Percentiles rank a stretch among this genome's conserved stretches.
phyloP scores from a whole-genome alignment of 2,888 invertebrate species.

The Zaprionus obscuricornis region DNA sequence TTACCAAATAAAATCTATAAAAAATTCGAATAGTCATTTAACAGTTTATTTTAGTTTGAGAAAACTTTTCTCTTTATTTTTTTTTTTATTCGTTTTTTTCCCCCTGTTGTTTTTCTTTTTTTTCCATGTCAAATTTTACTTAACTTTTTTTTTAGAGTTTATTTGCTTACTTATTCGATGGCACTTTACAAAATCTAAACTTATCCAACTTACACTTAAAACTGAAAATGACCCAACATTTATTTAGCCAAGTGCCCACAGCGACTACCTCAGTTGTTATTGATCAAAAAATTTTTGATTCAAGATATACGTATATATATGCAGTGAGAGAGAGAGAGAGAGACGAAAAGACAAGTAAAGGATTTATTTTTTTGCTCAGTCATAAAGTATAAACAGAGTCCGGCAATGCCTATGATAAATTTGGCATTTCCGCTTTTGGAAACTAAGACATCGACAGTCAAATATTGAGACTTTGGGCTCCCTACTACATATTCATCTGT shows the following conservation, averaged over 20 bases:
- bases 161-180: constrained; percentile 29
- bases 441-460: constrained; percentile 75
- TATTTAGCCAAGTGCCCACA: constrained; percentile 39
- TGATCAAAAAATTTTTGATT: constrained; percentile 62
- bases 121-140: too few relatives aligned
- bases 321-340: too few relatives aligned
- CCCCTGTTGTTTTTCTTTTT: too few relatives aligned
- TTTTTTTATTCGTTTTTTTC: too few relatives aligned
- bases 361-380: constrained; percentile 57
- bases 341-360: too few relatives aligned
- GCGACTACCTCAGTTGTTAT: constrained; percentile 47
- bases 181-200: constrained; percentile 31
- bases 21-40: too few relatives aligned
- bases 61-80: too few relatives aligned
- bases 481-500: constrained; percentile 10
- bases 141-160: too few relatives aligned
- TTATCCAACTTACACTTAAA: constrained; percentile 22
- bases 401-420: constrained; percentile 60
- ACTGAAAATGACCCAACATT: constrained; percentile 64
- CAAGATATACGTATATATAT: too few relatives aligned
- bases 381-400: constrained; percentile 56
- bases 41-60: too few relatives aligned
- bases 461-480: constrained; percentile 30
- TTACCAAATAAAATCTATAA: too few relatives aligned
- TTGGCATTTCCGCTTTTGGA: constrained; percentile 58